phyloP scores from a whole-genome alignment of 2,888 invertebrate genomes.

The Drosophila flavopinicola region DNA sequence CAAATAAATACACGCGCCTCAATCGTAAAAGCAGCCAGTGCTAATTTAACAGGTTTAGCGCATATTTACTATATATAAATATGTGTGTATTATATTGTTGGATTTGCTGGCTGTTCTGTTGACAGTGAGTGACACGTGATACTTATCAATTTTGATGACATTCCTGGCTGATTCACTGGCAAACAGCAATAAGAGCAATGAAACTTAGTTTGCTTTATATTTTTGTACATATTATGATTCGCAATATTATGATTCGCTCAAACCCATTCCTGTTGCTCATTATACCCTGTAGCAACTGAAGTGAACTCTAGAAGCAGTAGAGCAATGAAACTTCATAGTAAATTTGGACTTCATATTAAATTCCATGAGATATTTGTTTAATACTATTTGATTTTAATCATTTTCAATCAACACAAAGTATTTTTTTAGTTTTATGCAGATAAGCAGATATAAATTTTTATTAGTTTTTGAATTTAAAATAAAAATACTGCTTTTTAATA shows the following conservation, averaged over 20 bases:
- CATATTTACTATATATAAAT: constrained; percentile 1
- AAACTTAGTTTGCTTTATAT: constrained; percentile 16
- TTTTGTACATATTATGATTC: constrained; percentile 5
- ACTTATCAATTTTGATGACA: constrained; percentile 49
- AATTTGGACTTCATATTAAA: too few relatives aligned
- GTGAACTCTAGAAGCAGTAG: too few relatives aligned
- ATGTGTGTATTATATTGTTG: not conserved
- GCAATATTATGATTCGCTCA: not conserved
- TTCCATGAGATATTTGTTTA: too few relatives aligned
- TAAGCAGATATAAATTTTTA: too few relatives aligned
- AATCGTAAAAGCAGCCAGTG: constrained; percentile 44
- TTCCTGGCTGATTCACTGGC: constrained; percentile 57
- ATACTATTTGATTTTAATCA: too few relatives aligned
- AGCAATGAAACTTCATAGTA: too few relatives aligned
- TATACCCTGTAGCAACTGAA: not conserved
- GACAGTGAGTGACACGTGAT: constrained; percentile 62
- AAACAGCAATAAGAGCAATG: constrained; percentile 15
- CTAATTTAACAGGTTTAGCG: constrained; percentile 45
- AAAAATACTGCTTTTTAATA: too few relatives aligned
- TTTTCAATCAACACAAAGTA: too few relatives aligned
- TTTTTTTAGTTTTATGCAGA: too few relatives aligned
- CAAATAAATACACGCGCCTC: constrained; percentile 33
- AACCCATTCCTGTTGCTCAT: constrained; percentile 57
- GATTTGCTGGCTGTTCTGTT: constrained; percentile 20
- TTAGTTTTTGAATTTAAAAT: too few relatives aligned